Base-by-base conservation (phyloP, 2,113 vertebrate species). In the Pogonocichla stellata region DNA sequence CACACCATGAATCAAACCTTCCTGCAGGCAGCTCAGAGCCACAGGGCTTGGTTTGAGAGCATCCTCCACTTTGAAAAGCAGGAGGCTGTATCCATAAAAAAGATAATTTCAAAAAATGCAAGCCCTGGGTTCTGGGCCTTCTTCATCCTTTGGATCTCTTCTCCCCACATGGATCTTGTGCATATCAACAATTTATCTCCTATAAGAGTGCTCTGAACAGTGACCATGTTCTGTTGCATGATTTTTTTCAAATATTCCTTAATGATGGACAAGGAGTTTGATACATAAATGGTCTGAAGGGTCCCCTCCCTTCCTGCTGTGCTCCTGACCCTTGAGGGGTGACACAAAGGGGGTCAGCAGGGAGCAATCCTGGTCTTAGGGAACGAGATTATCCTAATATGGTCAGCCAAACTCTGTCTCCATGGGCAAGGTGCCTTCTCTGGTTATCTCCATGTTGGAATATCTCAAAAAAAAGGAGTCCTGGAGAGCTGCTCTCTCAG, bases 391-490 rank as follows among this genome's bases (percentile, higher is more conserved):
- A 8, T 48, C 10, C 11, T 28, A 22, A 50, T 13, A 9, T 40
- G 38, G 10, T 33, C 83, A 45, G 34, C 14, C 51, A 62, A 2
- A 5, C 18, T n/a, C 42, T 2, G 0, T 24, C 15, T 8, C 25
- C 47, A 1, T 0, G 5, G 51, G 12, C 12, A n/a, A 38, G 43
- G 34, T 9, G 31, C 19, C 19, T 53, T 70, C 48, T 38, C 24
- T 33, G 3, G 2, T 53, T 26, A 14, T 19, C 5, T 53, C 57
- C 1, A 0, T n/a, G 60, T 2, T 48, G 10, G 31, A 71, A 24
- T 28, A 12, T 3, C 71, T 72, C 62, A 83, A 40, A 92, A 50
- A 23, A 31, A 69, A 61, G 29, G n/a, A 86, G 50, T 48, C 50
- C 36, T 54, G 62, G 57, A 69, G 75, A 69, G 53, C 8, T 60